phyloP scores from a whole-genome alignment of 1,140 invertebrate species.

The Brachionus angularis region DNA sequence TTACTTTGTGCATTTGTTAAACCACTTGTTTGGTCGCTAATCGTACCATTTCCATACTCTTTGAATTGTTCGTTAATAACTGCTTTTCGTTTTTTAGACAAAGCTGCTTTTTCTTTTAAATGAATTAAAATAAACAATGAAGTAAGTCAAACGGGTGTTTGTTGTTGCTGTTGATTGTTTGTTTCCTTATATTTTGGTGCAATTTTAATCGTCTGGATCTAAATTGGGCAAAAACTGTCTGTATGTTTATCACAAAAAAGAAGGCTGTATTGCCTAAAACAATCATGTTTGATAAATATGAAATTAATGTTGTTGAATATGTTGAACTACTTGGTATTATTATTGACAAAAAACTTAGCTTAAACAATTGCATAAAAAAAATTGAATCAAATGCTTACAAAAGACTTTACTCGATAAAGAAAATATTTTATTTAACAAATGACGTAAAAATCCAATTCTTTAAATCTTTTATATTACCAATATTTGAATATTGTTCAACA shows the following conservation, averaged over 20 bases:
- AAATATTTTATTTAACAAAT: background rate
- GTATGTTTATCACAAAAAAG: too few species aligned
- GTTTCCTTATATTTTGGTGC: conserved; percentile 24
- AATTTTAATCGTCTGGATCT: too few species aligned
- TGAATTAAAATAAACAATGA: conserved; percentile 73
- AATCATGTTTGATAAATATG: too few species aligned
- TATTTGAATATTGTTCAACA: too few species aligned
- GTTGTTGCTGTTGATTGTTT: background rate
- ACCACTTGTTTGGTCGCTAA: conserved; percentile 74
- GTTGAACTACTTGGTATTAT: background rate
- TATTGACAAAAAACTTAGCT: background rate
- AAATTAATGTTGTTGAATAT: too few species aligned
- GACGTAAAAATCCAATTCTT: background rate
- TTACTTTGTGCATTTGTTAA: conserved; percentile 69
- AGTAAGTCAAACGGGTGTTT: conserved; percentile 72
- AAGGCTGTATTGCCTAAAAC: too few species aligned
- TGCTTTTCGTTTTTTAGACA: conserved; percentile 67
- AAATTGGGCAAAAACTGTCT: too few species aligned
- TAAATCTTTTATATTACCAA: too few species aligned
- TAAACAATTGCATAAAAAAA: background rate
- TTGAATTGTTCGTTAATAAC: conserved; percentile 62
- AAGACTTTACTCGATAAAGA: background rate
- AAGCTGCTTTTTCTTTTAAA: conserved; percentile 73
- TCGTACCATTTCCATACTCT: conserved; percentile 81
- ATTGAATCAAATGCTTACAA: background rate